Conservation (phyloP, 1,140 invertebrate species). For the Bathynomus jamesi region DNA sequence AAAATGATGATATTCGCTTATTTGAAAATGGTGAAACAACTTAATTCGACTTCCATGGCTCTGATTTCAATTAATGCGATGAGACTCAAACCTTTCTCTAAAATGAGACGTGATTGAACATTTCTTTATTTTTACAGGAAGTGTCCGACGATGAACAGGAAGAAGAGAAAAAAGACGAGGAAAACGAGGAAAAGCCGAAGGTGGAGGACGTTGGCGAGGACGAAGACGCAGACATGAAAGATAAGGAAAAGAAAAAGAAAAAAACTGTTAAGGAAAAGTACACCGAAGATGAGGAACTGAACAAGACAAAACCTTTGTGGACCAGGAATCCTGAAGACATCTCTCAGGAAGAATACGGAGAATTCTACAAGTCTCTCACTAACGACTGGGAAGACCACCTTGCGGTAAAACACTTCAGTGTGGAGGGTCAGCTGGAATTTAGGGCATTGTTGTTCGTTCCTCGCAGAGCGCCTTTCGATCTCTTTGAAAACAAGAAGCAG, state of each 20-base stretch:
- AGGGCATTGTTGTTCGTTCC: conserved; percentile 90
- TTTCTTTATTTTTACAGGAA: too few species aligned
- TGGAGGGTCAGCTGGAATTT: conserved; percentile 97
- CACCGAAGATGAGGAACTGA: conserved; percentile 96
- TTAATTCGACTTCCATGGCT: too few species aligned
- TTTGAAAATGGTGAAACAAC: too few species aligned
- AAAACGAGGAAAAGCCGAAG: conserved; percentile 51
- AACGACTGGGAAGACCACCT: conserved; percentile 99
- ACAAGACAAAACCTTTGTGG: conserved; percentile 99
- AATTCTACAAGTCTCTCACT: conserved; percentile 98
- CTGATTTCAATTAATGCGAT: too few species aligned
- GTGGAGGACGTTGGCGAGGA: conserved; percentile 84
- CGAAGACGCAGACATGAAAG: conserved; percentile 66
- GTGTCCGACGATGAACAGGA: too few species aligned
- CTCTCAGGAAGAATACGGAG: conserved; percentile 93
- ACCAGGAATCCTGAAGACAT: conserved; percentile 97
- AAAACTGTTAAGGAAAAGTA: conserved; percentile 96
- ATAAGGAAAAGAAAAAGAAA: conserved; percentile 85
- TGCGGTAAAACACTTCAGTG: conserved; percentile 97
- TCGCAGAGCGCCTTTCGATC: conserved; percentile 88
- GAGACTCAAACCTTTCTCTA: too few species aligned
- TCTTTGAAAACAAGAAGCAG: conserved; percentile 96
- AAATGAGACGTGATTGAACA: too few species aligned
- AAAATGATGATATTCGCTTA: too few species aligned
- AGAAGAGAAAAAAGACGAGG: too few species aligned